Evolutionary conservation across 2,888 invertebrate genomes (phyloP), one percentile per base, ranked within the genome.

Genomic region (Pandemis corylana): DNA sequence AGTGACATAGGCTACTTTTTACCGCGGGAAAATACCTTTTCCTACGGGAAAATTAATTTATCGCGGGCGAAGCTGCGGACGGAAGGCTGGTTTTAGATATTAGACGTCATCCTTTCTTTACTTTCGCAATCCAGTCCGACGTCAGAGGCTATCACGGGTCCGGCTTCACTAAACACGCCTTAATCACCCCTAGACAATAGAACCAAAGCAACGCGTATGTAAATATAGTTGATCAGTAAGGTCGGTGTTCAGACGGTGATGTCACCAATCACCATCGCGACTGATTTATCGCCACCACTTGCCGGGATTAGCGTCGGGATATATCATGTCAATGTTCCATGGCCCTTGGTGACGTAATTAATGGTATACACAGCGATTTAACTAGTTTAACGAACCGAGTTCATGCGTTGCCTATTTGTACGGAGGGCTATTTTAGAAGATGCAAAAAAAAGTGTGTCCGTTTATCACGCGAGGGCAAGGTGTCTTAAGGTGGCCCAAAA

Each of bases 241-340:
- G 91, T 87, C 92, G 83, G 79, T 77, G 79, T 80, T 80, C 84
- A 88, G 87, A 87, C 88, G 89, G 81, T 92, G 93, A 93, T 92
- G 92, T 93, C 93, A 93, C 90, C 90, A 85, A 90, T 89, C 88
- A 85, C 83, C 85, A 85, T 84, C 81, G 83, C 79, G 81, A 81
- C 87, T 89, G 89, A 92, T 92, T 90, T 92, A 92, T 92, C 81
- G 88, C 82, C 84, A 87, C 84, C 86, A 89, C 84, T 89, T 84
- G 86, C 81, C 78, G 79, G 89, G 90, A 90, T 91, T 89, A 91
- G 87, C 80, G 70, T 67, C 68, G 68, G 76, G 72, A 75, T 75
- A 76, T 78, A 77, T 77, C 76, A 75, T 79, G 71, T 73, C 77
- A 71, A 76, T 78, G 64, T 76, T 62, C 41, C 70, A 41, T 56